These are phyloP conservation scores for Halcyon senegalensis DNA, from an alignment of 2,113 vertebrate species.

Conservation along the genomic window DNA sequence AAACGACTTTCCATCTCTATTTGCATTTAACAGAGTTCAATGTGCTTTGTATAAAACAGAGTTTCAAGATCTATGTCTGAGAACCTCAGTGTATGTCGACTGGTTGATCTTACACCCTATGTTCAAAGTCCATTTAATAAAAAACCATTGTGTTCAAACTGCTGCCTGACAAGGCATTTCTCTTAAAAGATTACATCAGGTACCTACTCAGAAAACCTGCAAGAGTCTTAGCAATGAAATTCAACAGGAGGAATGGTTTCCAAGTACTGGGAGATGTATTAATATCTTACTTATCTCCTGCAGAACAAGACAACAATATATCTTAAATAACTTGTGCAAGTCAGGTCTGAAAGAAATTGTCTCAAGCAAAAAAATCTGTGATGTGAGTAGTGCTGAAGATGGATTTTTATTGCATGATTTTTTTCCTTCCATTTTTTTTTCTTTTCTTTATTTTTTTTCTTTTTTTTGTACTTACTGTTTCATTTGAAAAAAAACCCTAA, in stretches of 20 bases:
- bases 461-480: background rate
- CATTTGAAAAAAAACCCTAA: background rate
- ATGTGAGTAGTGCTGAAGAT: background rate
- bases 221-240: background rate
- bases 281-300: background rate
- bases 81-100: background rate
- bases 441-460: background rate
- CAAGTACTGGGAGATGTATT: background rate
- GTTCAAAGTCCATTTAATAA: background rate
- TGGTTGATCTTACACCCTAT: rapidly evolving
- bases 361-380: background rate
- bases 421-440: background rate
- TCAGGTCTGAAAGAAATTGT: background rate
- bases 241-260: background rate
- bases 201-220: background rate
- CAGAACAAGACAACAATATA: background rate
- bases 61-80: background rate
- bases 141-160: background rate
- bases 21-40: background rate
- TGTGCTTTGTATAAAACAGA: background rate
- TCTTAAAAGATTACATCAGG: background rate
- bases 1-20: background rate
- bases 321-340: background rate
- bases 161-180: background rate
- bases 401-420: background rate